Conservation (phyloP, 2,888 invertebrate species). For the Girardia tigrina region DNA sequence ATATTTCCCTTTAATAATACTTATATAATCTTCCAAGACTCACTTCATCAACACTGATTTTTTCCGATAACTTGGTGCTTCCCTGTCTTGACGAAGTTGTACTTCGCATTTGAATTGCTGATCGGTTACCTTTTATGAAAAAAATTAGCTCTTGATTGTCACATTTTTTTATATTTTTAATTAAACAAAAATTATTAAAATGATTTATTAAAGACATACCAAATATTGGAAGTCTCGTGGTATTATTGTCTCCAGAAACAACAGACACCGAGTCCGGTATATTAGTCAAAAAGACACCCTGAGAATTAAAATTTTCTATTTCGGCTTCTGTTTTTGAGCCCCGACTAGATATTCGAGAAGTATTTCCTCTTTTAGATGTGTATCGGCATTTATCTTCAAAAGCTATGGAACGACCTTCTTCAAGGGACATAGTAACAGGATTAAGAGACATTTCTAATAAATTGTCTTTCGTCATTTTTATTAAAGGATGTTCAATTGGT, state of each 20-base stretch:
- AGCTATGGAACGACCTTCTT: not conserved
- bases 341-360: not conserved
- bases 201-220: slow-evolving; percentile 42
- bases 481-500: not conserved
- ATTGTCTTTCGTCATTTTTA: not conserved
- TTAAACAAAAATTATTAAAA: not conserved
- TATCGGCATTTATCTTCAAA: slow-evolving; percentile 4
- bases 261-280: slow-evolving; percentile 48
- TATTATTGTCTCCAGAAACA: slow-evolving; percentile 43
- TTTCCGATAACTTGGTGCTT: not conserved
- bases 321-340: not conserved
- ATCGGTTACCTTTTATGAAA: not conserved
- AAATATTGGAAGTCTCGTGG: slow-evolving; percentile 46
- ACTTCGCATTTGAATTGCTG: not conserved
- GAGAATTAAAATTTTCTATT: not conserved
- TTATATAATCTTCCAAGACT: not conserved
- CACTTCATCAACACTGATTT: not conserved
- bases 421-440: not conserved
- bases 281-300: not conserved
- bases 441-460: not conserved
- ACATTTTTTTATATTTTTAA: not conserved
- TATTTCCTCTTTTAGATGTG: not conserved
- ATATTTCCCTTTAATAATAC: no score
- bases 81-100: not conserved
- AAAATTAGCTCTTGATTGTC: no score